Percentiles rank a stretch among this genome's conserved stretches.
Conservation (phyloP, 2,797 vertebrate genomes). For the Natrix natrix region DNA sequence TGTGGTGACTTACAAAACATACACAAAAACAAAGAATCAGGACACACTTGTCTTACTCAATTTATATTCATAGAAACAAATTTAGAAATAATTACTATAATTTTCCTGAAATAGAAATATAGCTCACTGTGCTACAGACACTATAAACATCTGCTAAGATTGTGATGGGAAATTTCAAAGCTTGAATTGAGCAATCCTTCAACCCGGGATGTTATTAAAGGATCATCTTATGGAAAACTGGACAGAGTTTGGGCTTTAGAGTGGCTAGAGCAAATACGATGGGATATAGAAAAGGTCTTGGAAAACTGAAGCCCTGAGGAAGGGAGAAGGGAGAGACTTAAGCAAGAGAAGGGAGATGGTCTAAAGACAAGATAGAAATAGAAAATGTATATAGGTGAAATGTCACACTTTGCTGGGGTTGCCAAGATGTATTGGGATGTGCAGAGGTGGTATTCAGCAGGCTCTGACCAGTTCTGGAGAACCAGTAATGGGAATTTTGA, state of each 20-base stretch:
- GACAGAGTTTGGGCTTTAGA: too few relatives aligned
- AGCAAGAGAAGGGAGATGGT: background rate
- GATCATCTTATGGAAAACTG: background rate
- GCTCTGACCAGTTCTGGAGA: too few relatives aligned
- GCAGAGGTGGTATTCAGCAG: too few relatives aligned
- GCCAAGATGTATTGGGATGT: background rate
- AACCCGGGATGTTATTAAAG: background rate
- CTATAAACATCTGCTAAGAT: background rate
- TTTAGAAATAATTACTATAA: background rate
- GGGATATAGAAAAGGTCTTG: background rate
- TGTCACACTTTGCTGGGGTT: background rate
- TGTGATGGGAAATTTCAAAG: background rate
- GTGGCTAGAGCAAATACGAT: background rate
- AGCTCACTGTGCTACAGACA: background rate
- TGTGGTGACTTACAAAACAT: background rate
- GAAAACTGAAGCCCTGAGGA: background rate
- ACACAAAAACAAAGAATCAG: background rate
- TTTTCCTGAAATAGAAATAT: background rate
- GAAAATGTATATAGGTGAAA: background rate
- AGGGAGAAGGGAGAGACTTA: background rate
- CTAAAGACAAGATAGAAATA: background rate
- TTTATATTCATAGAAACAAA: background rate
- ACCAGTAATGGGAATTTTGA: too few relatives aligned
- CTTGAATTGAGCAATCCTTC: background rate
- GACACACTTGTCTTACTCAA: too few relatives aligned